Conservation (phyloP, 1,140 invertebrate species). For the Hydropsyche tenuis region DNA sequence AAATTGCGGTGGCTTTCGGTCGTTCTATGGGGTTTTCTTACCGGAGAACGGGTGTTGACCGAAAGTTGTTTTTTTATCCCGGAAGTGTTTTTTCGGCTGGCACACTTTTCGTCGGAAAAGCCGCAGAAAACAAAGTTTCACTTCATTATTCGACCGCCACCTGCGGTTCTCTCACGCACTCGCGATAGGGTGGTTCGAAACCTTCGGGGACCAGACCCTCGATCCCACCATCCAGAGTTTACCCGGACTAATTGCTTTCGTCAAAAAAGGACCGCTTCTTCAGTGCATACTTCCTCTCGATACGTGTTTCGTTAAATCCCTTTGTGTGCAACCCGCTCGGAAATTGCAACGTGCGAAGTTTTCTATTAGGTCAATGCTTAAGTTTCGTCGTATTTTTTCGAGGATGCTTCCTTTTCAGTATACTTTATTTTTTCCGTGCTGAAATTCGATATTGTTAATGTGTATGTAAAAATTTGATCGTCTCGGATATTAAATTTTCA, state of each 20-base stretch:
- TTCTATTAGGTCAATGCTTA: no score
- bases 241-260: slow-evolving; percentile 20
- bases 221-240: slow-evolving; percentile 3
- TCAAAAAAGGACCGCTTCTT: not conserved
- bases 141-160: slow-evolving; percentile 44
- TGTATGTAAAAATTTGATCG: not conserved
- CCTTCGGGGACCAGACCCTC: slow-evolving; percentile 11
- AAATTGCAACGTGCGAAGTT: no score
- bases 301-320: slow-evolving; percentile 14
- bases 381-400: no score
- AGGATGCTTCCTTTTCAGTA: no score
- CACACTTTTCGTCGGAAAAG: slow-evolving; percentile 30
- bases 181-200: not conserved
- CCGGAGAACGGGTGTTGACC: slow-evolving; percentile 24
- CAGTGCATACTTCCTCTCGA: not conserved
- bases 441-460: no score
- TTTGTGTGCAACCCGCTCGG: no score
- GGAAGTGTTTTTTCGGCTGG: slow-evolving; percentile 39
- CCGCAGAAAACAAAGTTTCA: slow-evolving; percentile 46
- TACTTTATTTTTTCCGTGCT: no score
- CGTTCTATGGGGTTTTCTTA: not conserved
- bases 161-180: slow-evolving; percentile 47
- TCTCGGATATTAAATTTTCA: slow-evolving; percentile 14
- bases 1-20: slow-evolving; percentile 39
- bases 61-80: slow-evolving; percentile 26